phyloP scores from a whole-genome alignment of 2,888 invertebrate species.

The Clistopyga incitator region DNA sequence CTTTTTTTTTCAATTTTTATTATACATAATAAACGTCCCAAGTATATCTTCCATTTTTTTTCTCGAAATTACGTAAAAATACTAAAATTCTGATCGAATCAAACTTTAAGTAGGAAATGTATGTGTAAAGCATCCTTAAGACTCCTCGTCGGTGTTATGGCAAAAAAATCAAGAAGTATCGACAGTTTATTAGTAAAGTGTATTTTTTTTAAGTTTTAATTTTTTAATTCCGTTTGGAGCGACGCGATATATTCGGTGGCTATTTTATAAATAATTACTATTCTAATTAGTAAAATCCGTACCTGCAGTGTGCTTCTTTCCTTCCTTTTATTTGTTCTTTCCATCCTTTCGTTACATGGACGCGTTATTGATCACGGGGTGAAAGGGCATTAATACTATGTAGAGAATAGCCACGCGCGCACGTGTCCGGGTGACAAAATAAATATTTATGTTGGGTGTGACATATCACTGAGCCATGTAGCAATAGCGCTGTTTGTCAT shows the following conservation, averaged over 20 bases:
- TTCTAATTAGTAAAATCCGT: not conserved
- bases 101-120: too few relatives aligned
- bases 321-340: not conserved
- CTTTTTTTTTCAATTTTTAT: too few relatives aligned
- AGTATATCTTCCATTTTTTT: too few relatives aligned
- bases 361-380: not conserved
- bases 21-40: too few relatives aligned
- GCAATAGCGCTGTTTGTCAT: not conserved
- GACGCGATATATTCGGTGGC: not conserved
- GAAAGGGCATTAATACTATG: slow-evolving; percentile 14
- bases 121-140: not conserved
- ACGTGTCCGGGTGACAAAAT: not conserved
- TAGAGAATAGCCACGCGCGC: slow-evolving; percentile 1
- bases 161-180: not conserved
- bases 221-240: not conserved
- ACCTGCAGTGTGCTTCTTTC: not conserved
- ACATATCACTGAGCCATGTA: not conserved
- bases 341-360: not conserved
- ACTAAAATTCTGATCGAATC: too few relatives aligned
- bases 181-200: not conserved
- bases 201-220: not conserved
- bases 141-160: not conserved
- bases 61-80: too few relatives aligned
- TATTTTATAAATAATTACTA: slow-evolving; percentile 1
- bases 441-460: slow-evolving; percentile 11